Percentiles rank a stretch among this genome's conserved stretches.
Conservation (phyloP, 2,888 invertebrate species). For the Athalia cordata region DNA sequence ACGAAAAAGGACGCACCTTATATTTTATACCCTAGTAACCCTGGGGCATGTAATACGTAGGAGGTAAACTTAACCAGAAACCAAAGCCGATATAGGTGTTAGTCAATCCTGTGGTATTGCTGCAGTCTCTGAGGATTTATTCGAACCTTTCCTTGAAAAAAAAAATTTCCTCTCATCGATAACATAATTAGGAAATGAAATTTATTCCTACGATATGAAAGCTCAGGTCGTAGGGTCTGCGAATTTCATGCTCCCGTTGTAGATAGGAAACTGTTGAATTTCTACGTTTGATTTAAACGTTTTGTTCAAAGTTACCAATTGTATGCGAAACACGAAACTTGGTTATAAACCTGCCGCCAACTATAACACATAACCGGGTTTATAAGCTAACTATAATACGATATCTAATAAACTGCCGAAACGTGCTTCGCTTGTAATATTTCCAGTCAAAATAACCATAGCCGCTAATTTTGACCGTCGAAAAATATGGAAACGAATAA, state of each 20-base stretch:
- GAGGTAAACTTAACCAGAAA: background rate
- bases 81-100: slow-evolving; percentile 10
- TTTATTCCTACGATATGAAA: too few species aligned
- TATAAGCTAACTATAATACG: background rate
- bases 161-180: too few species aligned
- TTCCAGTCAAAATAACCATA: background rate
- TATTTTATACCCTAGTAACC: slow-evolving; percentile 3
- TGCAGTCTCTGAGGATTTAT: too few species aligned
- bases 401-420: slow-evolving; percentile 23
- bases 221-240: too few species aligned
- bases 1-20: background rate
- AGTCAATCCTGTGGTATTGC: background rate
- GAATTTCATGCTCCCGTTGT: too few species aligned
- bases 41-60: background rate
- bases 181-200: too few species aligned
- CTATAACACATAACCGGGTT: background rate
- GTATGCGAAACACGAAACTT: slow-evolving; percentile 12
- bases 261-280: background rate
- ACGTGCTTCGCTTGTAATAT: background rate
- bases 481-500: too few species aligned
- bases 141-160: too few species aligned
- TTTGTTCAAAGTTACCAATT: background rate
- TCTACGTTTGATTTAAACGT: slow-evolving; percentile 1
- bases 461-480: background rate
- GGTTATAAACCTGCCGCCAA: background rate